Percentiles rank a stretch among this genome's conserved stretches.
phyloP scores from a whole-genome alignment of 2,113 vertebrate species.

The Gavia stellata region DNA sequence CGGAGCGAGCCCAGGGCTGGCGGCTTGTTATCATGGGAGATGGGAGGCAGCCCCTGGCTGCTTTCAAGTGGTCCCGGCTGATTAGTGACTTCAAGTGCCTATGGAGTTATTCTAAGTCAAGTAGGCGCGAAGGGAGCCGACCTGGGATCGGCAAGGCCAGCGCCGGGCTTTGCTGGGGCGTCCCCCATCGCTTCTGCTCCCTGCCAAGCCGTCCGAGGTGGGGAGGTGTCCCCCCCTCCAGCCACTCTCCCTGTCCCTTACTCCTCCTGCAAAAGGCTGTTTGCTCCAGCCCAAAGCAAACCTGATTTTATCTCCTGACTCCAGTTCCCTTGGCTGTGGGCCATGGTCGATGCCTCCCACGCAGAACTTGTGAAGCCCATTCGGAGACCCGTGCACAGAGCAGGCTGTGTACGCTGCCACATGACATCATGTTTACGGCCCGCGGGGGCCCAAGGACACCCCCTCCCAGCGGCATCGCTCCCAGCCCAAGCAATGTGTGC shows the following conservation, averaged over 20 bases:
- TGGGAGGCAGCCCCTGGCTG: slow-evolving; percentile 23
- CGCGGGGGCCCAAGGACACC: slow-evolving; percentile 44
- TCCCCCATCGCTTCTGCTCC: background rate
- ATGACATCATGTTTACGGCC: slow-evolving; percentile 52
- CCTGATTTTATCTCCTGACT: slow-evolving; percentile 66
- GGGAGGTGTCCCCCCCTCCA: background rate
- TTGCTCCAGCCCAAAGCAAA: slow-evolving; percentile 63
- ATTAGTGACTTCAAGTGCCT: slow-evolving; percentile 61
- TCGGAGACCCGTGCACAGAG: slow-evolving; percentile 22
- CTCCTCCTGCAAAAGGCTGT: slow-evolving; percentile 10
- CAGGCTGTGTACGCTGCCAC: slow-evolving; percentile 17
- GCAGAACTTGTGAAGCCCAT: slow-evolving; percentile 44
- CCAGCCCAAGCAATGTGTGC: background rate
- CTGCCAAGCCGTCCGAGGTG: accelerated
- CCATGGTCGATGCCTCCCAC: slow-evolving; percentile 57
- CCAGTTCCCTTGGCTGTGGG: slow-evolving; percentile 60
- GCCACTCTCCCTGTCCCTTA: background rate
- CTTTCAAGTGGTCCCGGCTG: slow-evolving; percentile 50
- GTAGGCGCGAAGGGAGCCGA: background rate
- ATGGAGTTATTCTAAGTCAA: slow-evolving; percentile 62
- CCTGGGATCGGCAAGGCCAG: background rate
- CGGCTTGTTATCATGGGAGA: slow-evolving; percentile 19
- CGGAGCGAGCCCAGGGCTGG: background rate
- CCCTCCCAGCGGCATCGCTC: background rate
- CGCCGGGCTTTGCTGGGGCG: accelerated